A percentile compares a stretch with the other conserved stretches of the same genome.
Evolutionary conservation across 2,888 invertebrate genomes (phyloP).

Genomic region (Sicus ferrugineus): DNA sequence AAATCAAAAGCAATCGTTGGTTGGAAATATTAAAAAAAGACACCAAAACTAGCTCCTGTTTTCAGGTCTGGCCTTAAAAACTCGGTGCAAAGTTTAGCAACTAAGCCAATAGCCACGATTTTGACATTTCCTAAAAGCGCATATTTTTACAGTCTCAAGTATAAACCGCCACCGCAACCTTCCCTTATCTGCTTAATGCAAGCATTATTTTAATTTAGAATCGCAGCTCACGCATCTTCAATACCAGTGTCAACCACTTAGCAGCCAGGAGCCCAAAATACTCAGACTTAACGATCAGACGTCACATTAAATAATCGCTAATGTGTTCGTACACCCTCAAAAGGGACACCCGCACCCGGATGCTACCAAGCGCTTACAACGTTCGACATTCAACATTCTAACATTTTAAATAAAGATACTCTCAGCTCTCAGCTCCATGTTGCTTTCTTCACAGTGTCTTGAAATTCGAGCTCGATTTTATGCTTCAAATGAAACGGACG

Average conservation of each 20-base stretch:
- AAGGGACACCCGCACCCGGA: not conserved
- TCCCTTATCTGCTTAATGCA: no score
- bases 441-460: conserved; percentile 47
- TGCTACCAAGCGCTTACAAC: not conserved
- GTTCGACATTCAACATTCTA: no score
- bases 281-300: not conserved
- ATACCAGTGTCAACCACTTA: not conserved
- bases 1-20: no score
- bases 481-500: conserved; percentile 55
- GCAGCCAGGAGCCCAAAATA: conserved; percentile 4
- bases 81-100: no score
- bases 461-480: conserved; percentile 62
- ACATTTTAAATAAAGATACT: conserved; percentile 33
- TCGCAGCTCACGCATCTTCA: not conserved
- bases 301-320: conserved; percentile 32
- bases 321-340: not conserved
- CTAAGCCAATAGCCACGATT: no score
- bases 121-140: no score
- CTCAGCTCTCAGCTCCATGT: conserved; percentile 39
- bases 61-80: no score
- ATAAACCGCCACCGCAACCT: no score
- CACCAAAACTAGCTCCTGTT: no score
- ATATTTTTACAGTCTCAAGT: no score
- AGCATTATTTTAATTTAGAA: no score
- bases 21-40: no score